Conservation (phyloP, 1,140 invertebrate genomes). For the Andricus grossulariae region DNA sequence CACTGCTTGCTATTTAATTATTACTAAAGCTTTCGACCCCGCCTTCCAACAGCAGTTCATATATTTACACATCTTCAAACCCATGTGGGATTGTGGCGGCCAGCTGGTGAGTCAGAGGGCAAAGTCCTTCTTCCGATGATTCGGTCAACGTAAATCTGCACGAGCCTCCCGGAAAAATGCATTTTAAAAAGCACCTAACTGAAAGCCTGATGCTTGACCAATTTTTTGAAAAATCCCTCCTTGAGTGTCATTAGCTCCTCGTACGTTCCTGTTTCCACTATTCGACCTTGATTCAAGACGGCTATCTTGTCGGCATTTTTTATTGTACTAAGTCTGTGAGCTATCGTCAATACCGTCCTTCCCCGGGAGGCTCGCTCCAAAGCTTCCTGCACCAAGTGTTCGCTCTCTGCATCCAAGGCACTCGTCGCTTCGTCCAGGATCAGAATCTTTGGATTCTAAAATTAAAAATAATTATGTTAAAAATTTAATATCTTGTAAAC, state of each 20-base stretch:
- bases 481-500: too few species aligned
- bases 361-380: constrained; percentile 88
- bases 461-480: constrained; percentile 60
- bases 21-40: background rate
- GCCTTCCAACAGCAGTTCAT: constrained; percentile 12
- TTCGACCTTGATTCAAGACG: constrained; percentile 88
- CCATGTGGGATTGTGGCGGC: background rate
- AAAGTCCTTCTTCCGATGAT: constrained; percentile 18
- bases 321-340: constrained; percentile 94
- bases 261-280: constrained; percentile 92
- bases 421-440: constrained; percentile 93
- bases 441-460: constrained; percentile 88
- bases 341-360: constrained; percentile 93
- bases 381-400: constrained; percentile 91
- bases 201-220: constrained; percentile 83
- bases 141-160: background rate
- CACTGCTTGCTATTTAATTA: constrained; percentile 24
- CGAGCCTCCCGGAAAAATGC: background rate
- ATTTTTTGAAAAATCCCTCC: constrained; percentile 80
- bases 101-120: constrained; percentile 16
- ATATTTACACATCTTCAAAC: background rate
- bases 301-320: constrained; percentile 93
- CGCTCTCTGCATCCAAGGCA: constrained; percentile 93
- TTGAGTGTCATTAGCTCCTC: constrained; percentile 78
- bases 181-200: constrained; percentile 28